Base-by-base conservation (phyloP, 1,140 invertebrate species). In the Camponotus pennsylvanicus region DNA sequence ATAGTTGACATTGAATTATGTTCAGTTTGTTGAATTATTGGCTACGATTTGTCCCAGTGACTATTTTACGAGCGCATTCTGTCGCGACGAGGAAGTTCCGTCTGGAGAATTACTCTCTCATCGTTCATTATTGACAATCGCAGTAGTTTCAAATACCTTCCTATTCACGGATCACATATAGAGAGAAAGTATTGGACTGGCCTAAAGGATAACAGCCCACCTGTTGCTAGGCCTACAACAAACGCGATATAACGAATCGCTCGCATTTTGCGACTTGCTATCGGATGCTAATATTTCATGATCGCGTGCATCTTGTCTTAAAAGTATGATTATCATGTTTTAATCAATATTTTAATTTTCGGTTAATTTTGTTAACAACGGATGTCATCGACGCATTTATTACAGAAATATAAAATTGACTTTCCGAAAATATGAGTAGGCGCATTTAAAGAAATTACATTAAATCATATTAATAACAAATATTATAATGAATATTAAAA, bases 171-270 rank as follows among this genome's bases (percentile, higher is more conserved):
- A 45, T 73, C 21, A 73, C 21, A 75, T 69, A 13, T 18, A 42
- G 11, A 61, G 40, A 63, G 55, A 73, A 82, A 82, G 55, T 59
- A 45, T 73, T 55, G 79, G 42, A 75, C 40, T 63, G 77, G 78
- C 83, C 88, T 87, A 91, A 91, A 91, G 78, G 75, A 88, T 42
- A 83, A 83, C 85, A 59, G 59, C 78, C 90, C 91, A 92, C 92
- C 91, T 92, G 92, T 92, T 92, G 92, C 91, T 89, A 92, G 86
- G 90, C 91, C 88, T 91, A 91, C 45, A 82, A 73, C 64, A 21
- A 57, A 59, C 61, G 59, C 27, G 18, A 52, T 69, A 52, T 64
- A 63, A 37, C 37, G 32, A 52, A 82, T 52, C 40, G 66, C 55
- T 85, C 78, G 7, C 78, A 27, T 87, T 89, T 87, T 80, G 52